Base-by-base conservation (phyloP, 1,140 invertebrate species). In the Drosophila erecta region DNA sequence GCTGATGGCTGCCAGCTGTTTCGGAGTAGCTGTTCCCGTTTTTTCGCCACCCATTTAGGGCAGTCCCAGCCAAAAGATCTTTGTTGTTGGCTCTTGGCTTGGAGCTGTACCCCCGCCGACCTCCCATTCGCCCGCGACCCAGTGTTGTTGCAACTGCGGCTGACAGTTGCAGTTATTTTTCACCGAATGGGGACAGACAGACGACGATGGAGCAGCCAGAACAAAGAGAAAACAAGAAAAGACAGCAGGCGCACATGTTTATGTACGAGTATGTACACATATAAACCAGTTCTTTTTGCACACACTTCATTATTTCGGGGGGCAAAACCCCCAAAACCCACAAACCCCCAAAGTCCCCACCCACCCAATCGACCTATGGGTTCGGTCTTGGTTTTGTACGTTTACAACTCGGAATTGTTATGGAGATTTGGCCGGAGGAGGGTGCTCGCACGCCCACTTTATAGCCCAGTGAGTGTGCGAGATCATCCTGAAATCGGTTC, bases 141-240 rank as follows among this genome's bases (percentile, higher is more conserved):
- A 44, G 44, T 50, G 60, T 71, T 64, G 46, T 24, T 54, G 58
- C 51, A 61, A 66, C 76, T 49, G 79, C 66, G 76, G 79, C 84
- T 83, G 75, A 83, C 84, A 89, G 79, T 84, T 90, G 84, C 84
- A 87, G 84, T 87, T 87, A 87, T 84, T 87, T 87, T 87, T 77
- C 79, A 73, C 80, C 79, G 54, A 87, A 89, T 89, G 85, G 79
- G 84, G 64, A 79, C 83, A 87, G 81, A 81, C 74, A 65, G 54
- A 47, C 67, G 22, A 30, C 38, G 24, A 38, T 46, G 27, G 44
- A 61, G 37, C 67, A 71, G 46, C 38, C 47, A 87, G 84, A 89
- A 87, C 84, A 87, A 87, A 89, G 84, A 87, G 84, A 87, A 87
- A 87, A 89, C 79, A 80, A 83, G 84, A 73, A 87, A 87, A 87